These are phyloP conservation scores for Mionectes macconnelli DNA, from an alignment of 2,113 vertebrate genomes.

Conservation along the genomic window DNA sequence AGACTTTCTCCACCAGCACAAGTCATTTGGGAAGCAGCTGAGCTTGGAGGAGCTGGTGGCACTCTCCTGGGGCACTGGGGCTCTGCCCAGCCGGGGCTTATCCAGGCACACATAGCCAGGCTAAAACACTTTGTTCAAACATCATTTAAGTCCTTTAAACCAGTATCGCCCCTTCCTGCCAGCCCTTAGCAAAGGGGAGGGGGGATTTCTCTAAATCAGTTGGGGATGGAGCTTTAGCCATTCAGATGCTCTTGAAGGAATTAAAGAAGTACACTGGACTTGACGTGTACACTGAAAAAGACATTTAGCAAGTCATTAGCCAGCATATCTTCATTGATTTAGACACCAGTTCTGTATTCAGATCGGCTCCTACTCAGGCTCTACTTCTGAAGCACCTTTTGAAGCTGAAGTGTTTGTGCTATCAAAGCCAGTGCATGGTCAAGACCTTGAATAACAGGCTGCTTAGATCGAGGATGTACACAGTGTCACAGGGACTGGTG, in stretches of 20 bases:
- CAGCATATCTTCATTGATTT: neutral
- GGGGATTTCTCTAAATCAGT: neutral
- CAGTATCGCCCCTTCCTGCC: neutral
- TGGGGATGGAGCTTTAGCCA: neutral
- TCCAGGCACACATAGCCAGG: accelerated
- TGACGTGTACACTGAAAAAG: neutral
- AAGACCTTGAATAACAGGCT: neutral
- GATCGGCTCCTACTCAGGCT: neutral
- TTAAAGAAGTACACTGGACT: slow-evolving; percentile 44
- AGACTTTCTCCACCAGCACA: slow-evolving; percentile 52
- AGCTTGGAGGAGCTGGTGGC: neutral
- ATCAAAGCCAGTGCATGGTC: slow-evolving; percentile 1
- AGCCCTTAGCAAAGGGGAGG: neutral
- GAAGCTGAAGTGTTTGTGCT: slow-evolving; percentile 27
- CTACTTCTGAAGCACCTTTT: slow-evolving; percentile 12
- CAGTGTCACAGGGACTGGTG: neutral
- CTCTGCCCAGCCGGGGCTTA: neutral
- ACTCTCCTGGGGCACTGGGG: neutral
- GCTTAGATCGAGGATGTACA: neutral
- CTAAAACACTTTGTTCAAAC: neutral
- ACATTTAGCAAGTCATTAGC: neutral
- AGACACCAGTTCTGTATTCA: slow-evolving; percentile 2
- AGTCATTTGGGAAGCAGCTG: slow-evolving; percentile 33
- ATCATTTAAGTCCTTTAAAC: neutral
- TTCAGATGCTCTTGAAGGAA: slow-evolving; percentile 23